Evolutionary conservation across 2,888 invertebrate species (phyloP).

Genomic region (Nipponacmea schrenckii): DNA sequence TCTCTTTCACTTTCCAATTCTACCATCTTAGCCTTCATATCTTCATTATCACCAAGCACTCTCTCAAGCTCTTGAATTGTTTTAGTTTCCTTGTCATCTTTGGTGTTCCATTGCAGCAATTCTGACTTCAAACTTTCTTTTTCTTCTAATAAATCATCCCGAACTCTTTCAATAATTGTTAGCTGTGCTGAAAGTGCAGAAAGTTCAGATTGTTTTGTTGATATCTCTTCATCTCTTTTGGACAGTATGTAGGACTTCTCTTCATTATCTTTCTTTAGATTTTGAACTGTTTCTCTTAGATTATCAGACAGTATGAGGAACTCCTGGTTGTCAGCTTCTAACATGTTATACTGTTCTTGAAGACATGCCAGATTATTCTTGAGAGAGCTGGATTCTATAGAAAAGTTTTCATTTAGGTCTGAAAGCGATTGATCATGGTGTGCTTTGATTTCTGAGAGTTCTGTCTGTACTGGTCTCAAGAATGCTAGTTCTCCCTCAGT

Average conservation of each 20-base stretch:
- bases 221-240: constrained; percentile 17
- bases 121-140: constrained; percentile 25
- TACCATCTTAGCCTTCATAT: constrained; percentile 3
- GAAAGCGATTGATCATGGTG: not conserved
- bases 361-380: constrained; percentile 28
- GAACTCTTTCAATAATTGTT: not conserved
- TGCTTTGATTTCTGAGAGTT: constrained; percentile 1
- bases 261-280: constrained; percentile 36
- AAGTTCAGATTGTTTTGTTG: not conserved
- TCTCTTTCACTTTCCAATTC: constrained; percentile 26
- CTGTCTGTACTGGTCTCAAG: not conserved
- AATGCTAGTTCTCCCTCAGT: not conserved
- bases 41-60: constrained; percentile 16
- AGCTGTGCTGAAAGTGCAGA: not conserved
- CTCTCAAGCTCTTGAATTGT: constrained; percentile 23
- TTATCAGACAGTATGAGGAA: constrained; percentile 28
- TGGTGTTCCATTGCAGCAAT: not conserved
- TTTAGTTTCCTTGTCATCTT: constrained; percentile 15
- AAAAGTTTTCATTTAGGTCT: constrained; percentile 1
- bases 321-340: constrained; percentile 31
- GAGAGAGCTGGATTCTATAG: constrained; percentile 18
- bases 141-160: not conserved
- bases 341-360: constrained; percentile 30
- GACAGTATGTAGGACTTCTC: constrained; percentile 26
- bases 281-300: constrained; percentile 29